Conservation (phyloP, 2,113 vertebrate genomes). For the Hydrolagus affinis region DNA sequence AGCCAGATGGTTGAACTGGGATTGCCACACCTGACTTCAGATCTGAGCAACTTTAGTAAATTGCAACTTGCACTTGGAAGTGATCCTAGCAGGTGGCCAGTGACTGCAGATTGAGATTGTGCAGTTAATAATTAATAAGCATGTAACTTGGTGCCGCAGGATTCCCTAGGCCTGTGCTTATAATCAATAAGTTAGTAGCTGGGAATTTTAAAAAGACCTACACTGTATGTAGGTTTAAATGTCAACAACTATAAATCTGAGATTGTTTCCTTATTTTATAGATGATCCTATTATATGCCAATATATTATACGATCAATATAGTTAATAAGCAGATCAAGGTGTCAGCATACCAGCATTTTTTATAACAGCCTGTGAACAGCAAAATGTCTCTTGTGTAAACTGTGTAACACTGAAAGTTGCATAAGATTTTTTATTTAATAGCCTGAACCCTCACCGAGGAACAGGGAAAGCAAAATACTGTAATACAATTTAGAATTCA, state of each 20-base stretch:
- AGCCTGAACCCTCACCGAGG: neutral
- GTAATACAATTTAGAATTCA: neutral
- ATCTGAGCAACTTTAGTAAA: neutral
- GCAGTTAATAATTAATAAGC: slow-evolving; percentile 19
- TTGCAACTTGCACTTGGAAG: neutral
- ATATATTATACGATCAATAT: too few species aligned
- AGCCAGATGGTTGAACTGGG: neutral
- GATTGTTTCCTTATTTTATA: neutral
- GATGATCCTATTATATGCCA: neutral
- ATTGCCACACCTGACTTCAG: neutral
- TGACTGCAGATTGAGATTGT: neutral
- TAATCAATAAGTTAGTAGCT: slow-evolving; percentile 15
- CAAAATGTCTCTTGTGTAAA: neutral
- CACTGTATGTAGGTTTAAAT: neutral
- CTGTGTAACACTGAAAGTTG: neutral
- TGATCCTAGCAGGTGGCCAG: neutral
- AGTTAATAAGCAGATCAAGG: neutral
- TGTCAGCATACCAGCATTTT: slow-evolving; percentile 10
- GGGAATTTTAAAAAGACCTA: neutral
- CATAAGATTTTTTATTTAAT: neutral
- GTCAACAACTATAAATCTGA: neutral
- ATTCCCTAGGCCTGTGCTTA: neutral
- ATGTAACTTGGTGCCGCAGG: neutral
- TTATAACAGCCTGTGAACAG: neutral
- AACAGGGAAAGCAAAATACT: neutral